Evolutionary conservation across 1,140 invertebrate genomes (phyloP), one percentile per base, ranked within the genome.

Genomic region (Agraylea sexmaculata): DNA sequence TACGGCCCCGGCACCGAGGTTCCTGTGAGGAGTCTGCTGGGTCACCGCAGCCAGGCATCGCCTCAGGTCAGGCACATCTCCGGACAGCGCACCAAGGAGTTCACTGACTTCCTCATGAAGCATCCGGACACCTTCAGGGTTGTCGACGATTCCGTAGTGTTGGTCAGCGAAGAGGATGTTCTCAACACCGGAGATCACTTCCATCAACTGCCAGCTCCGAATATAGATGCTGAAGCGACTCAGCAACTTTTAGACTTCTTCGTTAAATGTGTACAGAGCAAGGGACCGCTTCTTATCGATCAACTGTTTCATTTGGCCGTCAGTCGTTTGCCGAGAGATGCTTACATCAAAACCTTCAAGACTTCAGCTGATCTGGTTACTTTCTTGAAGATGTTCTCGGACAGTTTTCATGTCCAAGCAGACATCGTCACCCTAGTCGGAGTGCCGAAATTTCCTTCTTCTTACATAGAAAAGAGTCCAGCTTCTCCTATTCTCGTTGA

Each of bases 51-150:
- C 28, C 88, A 92, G 64, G 91, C 92, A 8, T 89, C 88, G 20
- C 89, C 89, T 5, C 90, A 95, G 71, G 88, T 96, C 40, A 74
- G 92, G 38, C 89, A 95, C 57, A 90, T 96, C 47, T 94, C 90
- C 22, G 83, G 83, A 17, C 87, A 94, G 57, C 87, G 93, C 55
- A 84, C 91, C 47, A 87, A 83, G 58, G 90, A 95, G 62, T 96
- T 96, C 56, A 79, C 79, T 47, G 89, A 94, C 40, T 96, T 96
- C 59, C 68, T 96, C 1, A 51, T 74, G 22, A 82, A 83, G 54
- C 86, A 88, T 61, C 75, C 85, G 0, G 84, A 92, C 40, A 79
- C 80, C 30, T 96, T 95, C 61, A 75, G 82, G 37, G 81, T 94
- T 4, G 73, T 76, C n/a, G 89, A 92, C 37, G 89, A 93, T 54